A percentile compares a stretch with the other conserved stretches of the same genome.
Conservation (phyloP, 2,797 vertebrate genomes). For the Enteromius paludinosus region DNA sequence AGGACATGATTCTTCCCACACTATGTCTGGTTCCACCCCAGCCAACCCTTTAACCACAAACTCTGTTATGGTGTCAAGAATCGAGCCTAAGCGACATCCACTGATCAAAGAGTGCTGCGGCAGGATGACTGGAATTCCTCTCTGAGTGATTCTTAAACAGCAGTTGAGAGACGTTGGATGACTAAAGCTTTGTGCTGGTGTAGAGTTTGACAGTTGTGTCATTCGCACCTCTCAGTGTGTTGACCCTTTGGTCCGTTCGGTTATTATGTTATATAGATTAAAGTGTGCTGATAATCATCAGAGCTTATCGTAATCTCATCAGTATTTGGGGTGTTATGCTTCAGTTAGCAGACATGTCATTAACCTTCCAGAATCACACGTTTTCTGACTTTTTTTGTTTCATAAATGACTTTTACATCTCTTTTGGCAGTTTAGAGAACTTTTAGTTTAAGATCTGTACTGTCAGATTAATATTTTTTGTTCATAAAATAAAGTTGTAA, state of each 20-base stretch:
- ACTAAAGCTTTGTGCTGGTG: constrained; percentile 30
- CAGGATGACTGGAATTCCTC: constrained; percentile 10
- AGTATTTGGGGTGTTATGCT: neutral
- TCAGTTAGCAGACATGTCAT: neutral
- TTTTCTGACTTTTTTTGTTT: neutral
- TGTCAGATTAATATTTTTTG: too few species aligned
- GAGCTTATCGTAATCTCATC: neutral
- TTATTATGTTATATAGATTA: neutral
- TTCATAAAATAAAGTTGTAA: too few species aligned
- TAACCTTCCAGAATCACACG: neutral
- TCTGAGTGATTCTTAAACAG: constrained; percentile 12
- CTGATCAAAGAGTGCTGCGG: constrained; percentile 2
- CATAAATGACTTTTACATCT: neutral
- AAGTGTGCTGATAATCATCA: neutral
- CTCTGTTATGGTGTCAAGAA: constrained; percentile 1
- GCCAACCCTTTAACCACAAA: constrained; percentile 20
- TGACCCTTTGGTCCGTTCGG: neutral
- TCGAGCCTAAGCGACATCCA: constrained; percentile 6
- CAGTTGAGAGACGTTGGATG: constrained; percentile 5
- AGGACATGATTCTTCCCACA: constrained; percentile 13
- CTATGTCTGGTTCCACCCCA: neutral
- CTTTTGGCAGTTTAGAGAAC: neutral
- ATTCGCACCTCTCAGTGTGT: constrained; percentile 8
- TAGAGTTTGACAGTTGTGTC: neutral
- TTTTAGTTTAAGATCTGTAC: neutral